A percentile compares a stretch with the other conserved stretches of the same genome.
These are phyloP conservation scores for Passer domesticus DNA, from an alignment of 2,113 vertebrate species.

Conservation along the genomic window DNA sequence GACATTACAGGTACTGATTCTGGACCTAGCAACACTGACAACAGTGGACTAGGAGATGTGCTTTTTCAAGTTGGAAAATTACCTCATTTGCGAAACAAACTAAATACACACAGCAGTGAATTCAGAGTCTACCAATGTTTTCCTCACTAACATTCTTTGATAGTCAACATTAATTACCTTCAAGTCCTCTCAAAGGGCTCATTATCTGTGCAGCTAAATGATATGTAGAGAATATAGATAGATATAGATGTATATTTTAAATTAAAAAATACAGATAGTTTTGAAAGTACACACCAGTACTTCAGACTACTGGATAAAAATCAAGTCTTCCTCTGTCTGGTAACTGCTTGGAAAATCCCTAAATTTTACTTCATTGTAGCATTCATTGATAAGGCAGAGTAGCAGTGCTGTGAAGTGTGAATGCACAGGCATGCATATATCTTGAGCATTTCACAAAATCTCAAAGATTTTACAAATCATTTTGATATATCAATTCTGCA, in stretches of 20 bases:
- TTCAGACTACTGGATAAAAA: neutral
- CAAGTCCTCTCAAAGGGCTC: neutral
- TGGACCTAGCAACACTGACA: neutral
- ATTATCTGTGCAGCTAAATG: neutral
- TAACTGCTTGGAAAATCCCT: neutral
- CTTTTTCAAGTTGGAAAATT: neutral
- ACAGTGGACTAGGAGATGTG: neutral
- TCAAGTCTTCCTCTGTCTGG: neutral
- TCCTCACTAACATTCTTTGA: neutral
- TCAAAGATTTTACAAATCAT: neutral
- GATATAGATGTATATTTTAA: neutral
- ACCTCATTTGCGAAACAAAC: neutral
- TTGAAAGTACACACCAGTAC: rapidly evolving
- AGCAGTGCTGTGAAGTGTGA: neutral
- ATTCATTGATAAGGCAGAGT: neutral
- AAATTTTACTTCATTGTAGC: neutral
- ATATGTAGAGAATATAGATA: neutral
- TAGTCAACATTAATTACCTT: neutral
- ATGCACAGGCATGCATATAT: no score
- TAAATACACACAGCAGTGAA: neutral
- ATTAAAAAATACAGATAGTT: neutral
- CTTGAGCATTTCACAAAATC: neutral
- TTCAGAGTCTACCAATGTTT: neutral
- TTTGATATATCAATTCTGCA: neutral
- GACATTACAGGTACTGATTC: neutral